Evolutionary conservation across 2,888 invertebrate genomes (phyloP).

Genomic region (Tuta absoluta): DNA sequence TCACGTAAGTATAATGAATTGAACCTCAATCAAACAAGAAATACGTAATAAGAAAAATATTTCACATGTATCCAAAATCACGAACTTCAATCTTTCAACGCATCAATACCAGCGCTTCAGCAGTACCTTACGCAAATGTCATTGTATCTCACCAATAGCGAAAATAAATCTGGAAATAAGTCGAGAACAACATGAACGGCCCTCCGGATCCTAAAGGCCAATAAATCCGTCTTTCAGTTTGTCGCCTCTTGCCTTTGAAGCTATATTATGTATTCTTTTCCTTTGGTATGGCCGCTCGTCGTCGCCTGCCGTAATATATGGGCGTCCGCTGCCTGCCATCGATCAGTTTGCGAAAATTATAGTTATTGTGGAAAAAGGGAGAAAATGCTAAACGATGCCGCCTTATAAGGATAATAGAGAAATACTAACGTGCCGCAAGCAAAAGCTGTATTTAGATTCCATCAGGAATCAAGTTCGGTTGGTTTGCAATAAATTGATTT

Average conservation of each 20-base stretch:
- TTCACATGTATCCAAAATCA: neutral
- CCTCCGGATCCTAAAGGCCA: conserved; percentile 9
- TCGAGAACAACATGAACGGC: conserved; percentile 10
- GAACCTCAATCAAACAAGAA: no score
- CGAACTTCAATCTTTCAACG: neutral
- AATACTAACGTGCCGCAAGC: conserved; percentile 23
- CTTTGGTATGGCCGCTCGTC: conserved; percentile 14
- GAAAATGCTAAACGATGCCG: conserved; percentile 29
- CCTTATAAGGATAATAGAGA: conserved; percentile 35
- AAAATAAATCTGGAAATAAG: conserved; percentile 6
- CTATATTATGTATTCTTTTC: neutral
- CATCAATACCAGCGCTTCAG: neutral
- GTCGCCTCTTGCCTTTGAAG: conserved; percentile 12
- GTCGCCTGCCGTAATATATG: conserved; percentile 22
- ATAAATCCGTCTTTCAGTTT: conserved; percentile 10
- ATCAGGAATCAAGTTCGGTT: neutral
- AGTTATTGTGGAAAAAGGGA: conserved; percentile 30
- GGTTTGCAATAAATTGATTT: conserved; percentile 4
- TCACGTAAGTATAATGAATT: no score
- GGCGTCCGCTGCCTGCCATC: neutral
- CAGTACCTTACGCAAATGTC: neutral
- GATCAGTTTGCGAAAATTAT: conserved; percentile 28
- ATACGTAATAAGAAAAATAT: no score
- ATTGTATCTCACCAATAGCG: neutral
- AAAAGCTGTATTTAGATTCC: conserved; percentile 30